Base-by-base conservation (phyloP, 2,888 invertebrate species). In the Troides aeacus region DNA sequence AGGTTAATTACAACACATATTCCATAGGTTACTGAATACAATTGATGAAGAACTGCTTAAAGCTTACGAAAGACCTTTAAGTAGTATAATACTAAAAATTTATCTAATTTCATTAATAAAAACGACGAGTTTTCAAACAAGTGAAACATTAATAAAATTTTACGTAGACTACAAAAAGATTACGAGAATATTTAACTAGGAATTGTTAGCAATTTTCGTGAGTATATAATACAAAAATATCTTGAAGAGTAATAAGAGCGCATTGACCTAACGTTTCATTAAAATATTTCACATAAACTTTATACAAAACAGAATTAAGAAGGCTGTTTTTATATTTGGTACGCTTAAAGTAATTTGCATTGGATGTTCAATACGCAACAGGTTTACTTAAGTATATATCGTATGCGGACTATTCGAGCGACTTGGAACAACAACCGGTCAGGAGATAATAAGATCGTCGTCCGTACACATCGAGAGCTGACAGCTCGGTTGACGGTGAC, bases 401-500 rank as follows among this genome's bases (percentile, higher is more conserved):
- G 57, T 62, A 56, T 46, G 62, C 57, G 53, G 46, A 62, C 64
- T 39, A 62, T 58, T 50, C 65, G 30, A 30, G 21, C 42, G 50
- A 23, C 23, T 61, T 46, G 46, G 61, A 81, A 80, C 78, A 75
- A 73, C 61, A 76, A 81, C 80, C 78, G 78, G 76, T 78, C 75
- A 75, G 58, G 56, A 71, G 69, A 69, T 74, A 76, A 76, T 73
- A 78, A 80, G 82, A 82, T 79, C 81, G 81, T 81, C 82, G 82
- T 77, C 68, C 65, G 62, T 69, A 69, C 53, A 57, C 23, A 46
- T 50, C 24, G 24, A 56, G 62, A 62, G 62, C 61, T 62, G 66
- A 66, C 64, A 62, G 21, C 64, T 36, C 30, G 60, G 63, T 71
- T 66, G 80, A 78, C 77, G 66, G 68, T 65, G 72, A 75, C 75